phyloP scores from a whole-genome alignment of 2,888 invertebrate genomes.

The Agonopterix subpropinquella region DNA sequence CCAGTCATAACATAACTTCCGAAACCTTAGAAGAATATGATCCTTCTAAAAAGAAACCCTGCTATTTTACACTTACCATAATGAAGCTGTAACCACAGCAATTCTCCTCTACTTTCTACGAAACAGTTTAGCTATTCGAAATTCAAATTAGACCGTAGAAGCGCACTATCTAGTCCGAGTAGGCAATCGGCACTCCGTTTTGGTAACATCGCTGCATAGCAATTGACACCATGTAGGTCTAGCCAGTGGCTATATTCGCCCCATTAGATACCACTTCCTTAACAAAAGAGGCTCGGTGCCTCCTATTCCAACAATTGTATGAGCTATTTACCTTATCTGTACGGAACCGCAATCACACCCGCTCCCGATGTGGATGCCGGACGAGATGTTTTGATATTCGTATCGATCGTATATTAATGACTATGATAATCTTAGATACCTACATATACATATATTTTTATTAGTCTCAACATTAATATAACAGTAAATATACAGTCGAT shows the following conservation, averaged over 20 bases:
- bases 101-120: too few species aligned
- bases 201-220: conserved; percentile 29
- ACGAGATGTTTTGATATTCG: conserved; percentile 33
- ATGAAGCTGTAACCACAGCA: too few species aligned
- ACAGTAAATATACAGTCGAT: too few species aligned
- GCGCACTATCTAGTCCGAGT: conserved; percentile 30
- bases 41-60: too few species aligned
- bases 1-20: too few species aligned
- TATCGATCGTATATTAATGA: neutral
- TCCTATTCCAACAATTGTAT: conserved; percentile 71
- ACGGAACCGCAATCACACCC: conserved; percentile 61
- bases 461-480: too few species aligned
- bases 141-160: conserved; percentile 44
- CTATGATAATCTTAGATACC: too few species aligned
- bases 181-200: conserved; percentile 34
- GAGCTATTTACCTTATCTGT: conserved; percentile 76
- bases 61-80: too few species aligned
- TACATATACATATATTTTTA: too few species aligned
- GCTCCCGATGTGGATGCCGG: conserved; percentile 35
- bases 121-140: conserved; percentile 43
- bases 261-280: conserved; percentile 68
- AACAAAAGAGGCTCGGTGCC: conserved; percentile 66
- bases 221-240: conserved; percentile 70
- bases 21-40: too few species aligned
- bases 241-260: conserved; percentile 54